These are phyloP conservation scores for Cyclopterus lumpus DNA, from an alignment of 2,797 vertebrate genomes.

Conservation along the genomic window DNA sequence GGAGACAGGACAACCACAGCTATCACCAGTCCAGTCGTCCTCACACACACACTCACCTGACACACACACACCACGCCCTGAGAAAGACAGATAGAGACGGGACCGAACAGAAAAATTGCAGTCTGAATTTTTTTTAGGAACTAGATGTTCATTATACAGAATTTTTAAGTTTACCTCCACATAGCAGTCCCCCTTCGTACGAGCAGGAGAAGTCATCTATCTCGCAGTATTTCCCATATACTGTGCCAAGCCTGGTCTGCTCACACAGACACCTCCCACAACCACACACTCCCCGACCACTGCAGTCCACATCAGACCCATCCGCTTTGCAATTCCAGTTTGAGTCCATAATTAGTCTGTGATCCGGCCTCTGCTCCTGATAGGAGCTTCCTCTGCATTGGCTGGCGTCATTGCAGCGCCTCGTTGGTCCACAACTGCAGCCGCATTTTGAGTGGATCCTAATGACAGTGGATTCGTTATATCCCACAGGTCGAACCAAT, in stretches of 20 bases:
- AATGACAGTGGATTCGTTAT: constrained; percentile 91
- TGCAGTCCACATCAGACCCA: constrained; percentile 85
- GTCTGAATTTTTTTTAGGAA: not conserved
- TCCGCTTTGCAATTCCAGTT: constrained; percentile 65
- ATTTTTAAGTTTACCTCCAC: constrained; percentile 86
- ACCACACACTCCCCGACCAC: constrained; percentile 88
- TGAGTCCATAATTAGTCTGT: constrained; percentile 27
- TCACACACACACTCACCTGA: constrained; percentile 89
- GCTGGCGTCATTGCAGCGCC: constrained; percentile 65
- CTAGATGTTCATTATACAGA: not conserved
- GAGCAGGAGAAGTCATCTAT: constrained; percentile 95
- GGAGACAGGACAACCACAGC: constrained; percentile 87
- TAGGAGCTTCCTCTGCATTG: constrained; percentile 45
- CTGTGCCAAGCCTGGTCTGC: constrained; percentile 86
- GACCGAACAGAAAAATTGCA: not conserved
- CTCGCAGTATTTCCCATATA: constrained; percentile 94
- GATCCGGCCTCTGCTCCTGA: constrained; percentile 31
- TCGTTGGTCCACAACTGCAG: constrained; percentile 81
- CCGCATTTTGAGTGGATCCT: constrained; percentile 85
- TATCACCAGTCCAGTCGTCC: constrained; percentile 90
- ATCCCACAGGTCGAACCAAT: constrained; percentile 90
- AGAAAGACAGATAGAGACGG: constrained; percentile 10
- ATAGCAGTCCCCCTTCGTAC: constrained; percentile 86
- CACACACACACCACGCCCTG: constrained; percentile 93
- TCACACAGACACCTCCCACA: constrained; percentile 94